Conservation (phyloP, 2,113 vertebrate species). For the Ochotona curzoniae region DNA sequence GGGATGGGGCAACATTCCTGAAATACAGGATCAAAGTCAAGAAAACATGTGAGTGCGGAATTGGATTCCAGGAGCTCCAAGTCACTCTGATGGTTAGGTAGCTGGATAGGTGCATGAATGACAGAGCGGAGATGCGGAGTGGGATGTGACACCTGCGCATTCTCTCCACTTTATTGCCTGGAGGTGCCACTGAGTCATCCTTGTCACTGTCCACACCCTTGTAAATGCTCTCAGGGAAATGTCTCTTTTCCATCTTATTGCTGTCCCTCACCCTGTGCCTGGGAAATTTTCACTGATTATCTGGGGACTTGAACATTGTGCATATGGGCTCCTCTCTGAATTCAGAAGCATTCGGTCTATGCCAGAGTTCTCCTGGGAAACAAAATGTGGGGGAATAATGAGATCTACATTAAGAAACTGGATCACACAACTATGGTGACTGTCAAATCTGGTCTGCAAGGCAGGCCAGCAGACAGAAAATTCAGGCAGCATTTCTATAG, state of each 20-base stretch:
- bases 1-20: background rate
- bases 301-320: background rate
- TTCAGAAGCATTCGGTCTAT: constrained; percentile 31
- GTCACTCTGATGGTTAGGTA: background rate
- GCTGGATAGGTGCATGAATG: background rate
- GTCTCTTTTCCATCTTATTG: background rate
- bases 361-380: constrained; percentile 16
- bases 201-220: background rate
- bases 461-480: background rate
- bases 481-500: background rate
- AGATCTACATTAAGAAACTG: constrained; percentile 14
- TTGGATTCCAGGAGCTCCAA: background rate
- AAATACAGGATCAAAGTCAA: background rate
- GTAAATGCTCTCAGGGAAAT: background rate
- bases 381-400: background rate
- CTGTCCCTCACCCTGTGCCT: background rate
- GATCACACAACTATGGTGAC: background rate
- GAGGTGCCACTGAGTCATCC: background rate
- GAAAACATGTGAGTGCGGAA: background rate
- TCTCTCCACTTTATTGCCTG: background rate
- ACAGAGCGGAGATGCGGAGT: background rate
- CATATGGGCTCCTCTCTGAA: constrained; percentile 10
- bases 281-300: background rate
- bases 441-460: constrained; percentile 7
- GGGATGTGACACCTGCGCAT: background rate